phyloP scores from a whole-genome alignment of 1,140 invertebrate genomes.

The Scaptodrosophila lebanonensis region DNA sequence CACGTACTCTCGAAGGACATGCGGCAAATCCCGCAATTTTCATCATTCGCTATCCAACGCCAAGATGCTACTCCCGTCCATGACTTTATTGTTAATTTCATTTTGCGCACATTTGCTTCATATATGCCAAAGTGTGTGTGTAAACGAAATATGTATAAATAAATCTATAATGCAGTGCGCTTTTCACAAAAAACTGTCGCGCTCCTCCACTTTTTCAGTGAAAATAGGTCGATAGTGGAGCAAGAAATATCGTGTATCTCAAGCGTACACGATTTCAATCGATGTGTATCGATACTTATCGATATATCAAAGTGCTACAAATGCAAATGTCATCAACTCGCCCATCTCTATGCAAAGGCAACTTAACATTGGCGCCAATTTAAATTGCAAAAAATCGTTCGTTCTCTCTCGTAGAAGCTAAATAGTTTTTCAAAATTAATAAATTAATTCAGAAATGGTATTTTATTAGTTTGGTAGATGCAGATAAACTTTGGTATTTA shows the following conservation, averaged over 20 bases:
- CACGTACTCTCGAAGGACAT: constrained; percentile 98
- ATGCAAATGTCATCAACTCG: no score
- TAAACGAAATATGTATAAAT: background rate
- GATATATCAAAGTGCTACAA: no score
- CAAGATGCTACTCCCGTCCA: constrained; percentile 98
- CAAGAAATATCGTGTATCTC: constrained; percentile 1
- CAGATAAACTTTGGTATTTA: no score
- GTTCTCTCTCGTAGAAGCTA: no score
- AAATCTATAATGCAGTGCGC: constrained; percentile 15
- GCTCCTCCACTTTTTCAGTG: constrained; percentile 41
- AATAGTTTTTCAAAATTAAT: no score
- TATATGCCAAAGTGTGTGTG: constrained; percentile 2
- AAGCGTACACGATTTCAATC: no score
- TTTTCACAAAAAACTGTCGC: constrained; percentile 50
- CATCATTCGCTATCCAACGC: constrained; percentile 99
- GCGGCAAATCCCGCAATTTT: constrained; percentile 99
- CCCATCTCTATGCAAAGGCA: no score
- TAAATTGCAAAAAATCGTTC: no score
- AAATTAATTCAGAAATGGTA: no score
- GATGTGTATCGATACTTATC: no score
- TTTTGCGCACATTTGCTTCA: constrained; percentile 68
- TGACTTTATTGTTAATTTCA: constrained; percentile 77
- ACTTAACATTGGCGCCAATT: no score
- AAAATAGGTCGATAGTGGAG: constrained; percentile 59
- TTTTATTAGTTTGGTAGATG: no score